Evolutionary conservation across 2,113 vertebrate species (phyloP).

Genomic region (Henicopernis longicauda): DNA sequence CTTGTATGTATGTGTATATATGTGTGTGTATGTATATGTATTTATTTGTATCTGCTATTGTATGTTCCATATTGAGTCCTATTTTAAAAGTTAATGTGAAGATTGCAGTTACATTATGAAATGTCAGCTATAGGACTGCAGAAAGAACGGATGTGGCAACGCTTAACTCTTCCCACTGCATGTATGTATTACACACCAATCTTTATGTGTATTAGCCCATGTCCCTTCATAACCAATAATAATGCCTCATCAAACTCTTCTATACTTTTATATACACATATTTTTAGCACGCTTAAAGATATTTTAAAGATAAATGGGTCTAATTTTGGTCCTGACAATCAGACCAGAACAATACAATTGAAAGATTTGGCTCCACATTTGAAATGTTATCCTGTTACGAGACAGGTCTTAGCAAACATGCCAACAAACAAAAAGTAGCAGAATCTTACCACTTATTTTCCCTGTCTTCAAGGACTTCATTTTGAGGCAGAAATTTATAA

Average conservation of each 20-base stretch:
- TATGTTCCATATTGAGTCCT: neutral
- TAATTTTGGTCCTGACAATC: neutral
- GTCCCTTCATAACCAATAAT: neutral
- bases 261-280: neutral
- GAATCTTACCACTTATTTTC: neutral
- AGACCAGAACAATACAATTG: neutral
- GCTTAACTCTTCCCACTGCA: neutral
- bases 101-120: neutral
- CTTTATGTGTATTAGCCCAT: neutral
- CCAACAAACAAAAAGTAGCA: neutral
- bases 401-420: neutral
- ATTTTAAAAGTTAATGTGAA: neutral
- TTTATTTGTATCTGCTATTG: neutral
- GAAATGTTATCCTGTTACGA: neutral
- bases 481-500: neutral
- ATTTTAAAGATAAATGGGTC: neutral
- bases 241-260: neutral
- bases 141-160: neutral
- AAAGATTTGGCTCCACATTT: neutral
- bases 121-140: neutral
- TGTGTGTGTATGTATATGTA: neutral
- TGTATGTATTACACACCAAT: rapidly evolving
- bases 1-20: neutral
- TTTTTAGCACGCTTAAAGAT: neutral
- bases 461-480: neutral